phyloP scores from a whole-genome alignment of 2,797 vertebrate genomes.

The Scomberomorus guttatus region DNA sequence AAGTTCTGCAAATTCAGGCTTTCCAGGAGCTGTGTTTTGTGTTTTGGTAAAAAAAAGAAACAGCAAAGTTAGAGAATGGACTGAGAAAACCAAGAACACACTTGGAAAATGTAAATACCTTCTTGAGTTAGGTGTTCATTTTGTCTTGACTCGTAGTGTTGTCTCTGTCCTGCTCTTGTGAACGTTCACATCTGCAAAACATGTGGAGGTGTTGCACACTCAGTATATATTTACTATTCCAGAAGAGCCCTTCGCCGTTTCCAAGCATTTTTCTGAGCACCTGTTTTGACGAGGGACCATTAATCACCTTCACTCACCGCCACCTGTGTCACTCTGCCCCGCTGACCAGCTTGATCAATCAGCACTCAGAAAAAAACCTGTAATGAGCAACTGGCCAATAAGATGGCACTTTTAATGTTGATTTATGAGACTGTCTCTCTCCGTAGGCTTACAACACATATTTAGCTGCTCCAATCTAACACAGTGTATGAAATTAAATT shows the following conservation, averaged over 20 bases:
- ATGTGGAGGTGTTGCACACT: neutral
- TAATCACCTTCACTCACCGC: slow-evolving; percentile 73
- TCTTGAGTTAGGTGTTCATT: slow-evolving; percentile 4
- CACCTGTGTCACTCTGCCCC: slow-evolving; percentile 73
- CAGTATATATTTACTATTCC: slow-evolving; percentile 45
- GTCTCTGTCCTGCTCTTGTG: neutral
- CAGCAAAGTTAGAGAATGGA: neutral
- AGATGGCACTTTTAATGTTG: slow-evolving; percentile 68
- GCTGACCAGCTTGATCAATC: slow-evolving; percentile 73
- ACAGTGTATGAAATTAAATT: slow-evolving; percentile 46
- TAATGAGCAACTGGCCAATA: slow-evolving; percentile 69
- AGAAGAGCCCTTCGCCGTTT: slow-evolving; percentile 14
- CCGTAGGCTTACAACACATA: slow-evolving; percentile 38
- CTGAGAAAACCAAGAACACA: neutral
- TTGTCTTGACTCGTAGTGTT: neutral
- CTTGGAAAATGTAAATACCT: neutral
- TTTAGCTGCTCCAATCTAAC: slow-evolving; percentile 50
- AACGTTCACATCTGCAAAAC: slow-evolving; percentile 37
- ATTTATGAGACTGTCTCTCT: slow-evolving; percentile 72
- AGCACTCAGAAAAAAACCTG: slow-evolving; percentile 44
- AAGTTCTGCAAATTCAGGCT: slow-evolving; percentile 10
- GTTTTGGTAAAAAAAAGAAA: neutral
- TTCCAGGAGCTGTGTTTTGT: neutral
- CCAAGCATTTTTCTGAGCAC: slow-evolving; percentile 62
- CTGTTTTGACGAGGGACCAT: slow-evolving; percentile 73